A percentile compares a stretch with the other conserved stretches of the same genome.
Evolutionary conservation across 2,888 invertebrate genomes (phyloP).

Genomic region (Oscheius sp.): DNA sequence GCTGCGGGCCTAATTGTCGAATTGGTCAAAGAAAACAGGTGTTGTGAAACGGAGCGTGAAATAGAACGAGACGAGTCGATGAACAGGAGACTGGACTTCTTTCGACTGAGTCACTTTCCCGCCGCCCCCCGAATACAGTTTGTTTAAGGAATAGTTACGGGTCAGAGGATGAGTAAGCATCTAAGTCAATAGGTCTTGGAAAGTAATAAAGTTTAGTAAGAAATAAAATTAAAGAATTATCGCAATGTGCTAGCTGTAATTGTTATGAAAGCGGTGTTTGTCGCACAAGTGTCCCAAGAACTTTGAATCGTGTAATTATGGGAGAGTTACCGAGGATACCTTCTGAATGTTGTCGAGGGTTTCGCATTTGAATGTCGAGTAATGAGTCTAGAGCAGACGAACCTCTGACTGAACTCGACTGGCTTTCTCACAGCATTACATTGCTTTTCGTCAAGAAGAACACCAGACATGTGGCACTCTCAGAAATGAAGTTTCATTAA

Average conservation of each 20-base stretch:
- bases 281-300: too few species aligned
- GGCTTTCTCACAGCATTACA: constrained; percentile 22
- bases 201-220: too few species aligned
- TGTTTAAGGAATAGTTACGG: not conserved
- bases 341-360: too few species aligned
- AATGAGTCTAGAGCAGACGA: too few species aligned
- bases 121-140: not conserved
- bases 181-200: too few species aligned
- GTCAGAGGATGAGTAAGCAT: too few species aligned
- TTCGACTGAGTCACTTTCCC: not conserved
- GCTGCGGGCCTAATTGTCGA: constrained; percentile 8
- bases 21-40: constrained; percentile 20
- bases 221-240: too few species aligned
- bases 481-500: constrained; percentile 10
- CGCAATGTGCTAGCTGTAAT: too few species aligned
- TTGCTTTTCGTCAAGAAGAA: constrained; percentile 6
- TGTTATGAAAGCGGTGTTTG: too few species aligned
- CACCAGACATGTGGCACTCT: not conserved
- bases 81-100: not conserved
- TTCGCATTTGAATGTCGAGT: not conserved
- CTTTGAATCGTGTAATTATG: too few species aligned
- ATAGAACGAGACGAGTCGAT: constrained; percentile 11
- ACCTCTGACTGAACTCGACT: constrained; percentile 8
- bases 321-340: too few species aligned
- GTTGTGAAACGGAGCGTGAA: constrained; percentile 23